Base-by-base conservation (phyloP, 2,113 vertebrate genomes). In the Pitta sordida region DNA sequence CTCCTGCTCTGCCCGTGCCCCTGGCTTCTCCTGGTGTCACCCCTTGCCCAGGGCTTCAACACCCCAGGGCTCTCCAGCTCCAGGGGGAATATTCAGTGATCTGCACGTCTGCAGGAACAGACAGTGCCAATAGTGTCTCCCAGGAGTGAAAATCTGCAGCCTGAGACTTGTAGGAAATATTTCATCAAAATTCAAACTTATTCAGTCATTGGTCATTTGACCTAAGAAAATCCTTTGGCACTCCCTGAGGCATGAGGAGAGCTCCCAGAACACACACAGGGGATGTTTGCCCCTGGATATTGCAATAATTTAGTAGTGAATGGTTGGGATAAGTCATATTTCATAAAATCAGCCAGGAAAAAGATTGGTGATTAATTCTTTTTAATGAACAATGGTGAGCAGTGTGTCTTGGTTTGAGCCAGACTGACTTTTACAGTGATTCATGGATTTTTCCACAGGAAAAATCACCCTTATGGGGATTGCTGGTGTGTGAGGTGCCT, bases 261-360 rank as follows among this genome's bases (percentile, higher is more conserved):
- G 39, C 26, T 81, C 62, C 34, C 34, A 49, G 90, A 15, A 27
- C 82, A 59, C 56, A 11, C 1, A 1, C 17, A 29, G 82, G 64
- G 65, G 39, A 70, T 81, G 14, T 19, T 7, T 6, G 76, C 77
- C 29, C 27, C 79, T 88, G 90, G 83, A 52, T 91, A 88, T 84
- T 87, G 62, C 85, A 86, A 83, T 87, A 83, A 74, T 88, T 91
- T 79, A 29, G 59, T 85, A 65, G 90, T 64, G 85, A 83, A 9
- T 13, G 34, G 70, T 69, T 84, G 65, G 86, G 74, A 82, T 95
- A 94, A 96, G 94, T 96, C 93, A 92, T 96, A 90, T 88, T 91
- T 93, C 81, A 85, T 44, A 15, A 41, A 7, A 55, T 30, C 26
- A 13, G 70, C 56, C 52, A 59, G 83, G 65, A 71, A 84, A 80